These are phyloP conservation scores for Mesorhabditis spiculigera DNA, from an alignment of 2,888 invertebrate species.

Conservation along the genomic window DNA sequence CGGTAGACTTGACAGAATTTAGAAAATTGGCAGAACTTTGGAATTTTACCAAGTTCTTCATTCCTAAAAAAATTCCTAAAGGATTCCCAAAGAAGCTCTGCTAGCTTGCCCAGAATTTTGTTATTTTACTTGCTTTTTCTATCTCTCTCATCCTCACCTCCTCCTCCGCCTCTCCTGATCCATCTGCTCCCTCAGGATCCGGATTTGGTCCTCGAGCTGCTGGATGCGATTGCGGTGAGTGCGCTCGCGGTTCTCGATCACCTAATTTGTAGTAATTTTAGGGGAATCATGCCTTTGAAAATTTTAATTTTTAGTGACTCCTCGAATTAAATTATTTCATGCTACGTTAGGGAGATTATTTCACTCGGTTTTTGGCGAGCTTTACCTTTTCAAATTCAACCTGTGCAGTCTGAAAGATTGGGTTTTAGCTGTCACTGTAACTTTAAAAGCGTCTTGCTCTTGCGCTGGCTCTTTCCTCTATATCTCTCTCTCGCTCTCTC, in stretches of 20 bases:
- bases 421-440: too few relatives aligned
- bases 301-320: background rate
- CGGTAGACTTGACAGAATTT: too few relatives aligned
- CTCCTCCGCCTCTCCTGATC: slow-evolving; percentile 50
- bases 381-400: too few relatives aligned
- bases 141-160: slow-evolving; percentile 12
- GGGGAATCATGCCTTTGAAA: too few relatives aligned
- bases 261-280: slow-evolving; percentile 11
- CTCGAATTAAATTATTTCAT: background rate
- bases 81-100: background rate
- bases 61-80: too few relatives aligned
- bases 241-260: slow-evolving; percentile 55
- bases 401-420: too few relatives aligned
- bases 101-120: too few relatives aligned
- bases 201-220: slow-evolving; percentile 54
- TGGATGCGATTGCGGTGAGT: slow-evolving; percentile 51
- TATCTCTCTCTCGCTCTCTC: background rate
- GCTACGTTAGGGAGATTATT: too few relatives aligned
- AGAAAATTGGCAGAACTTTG: too few relatives aligned
- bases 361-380: background rate
- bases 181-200: slow-evolving; percentile 51
- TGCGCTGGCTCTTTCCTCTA: too few relatives aligned
- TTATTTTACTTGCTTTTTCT: too few relatives aligned
- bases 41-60: too few relatives aligned
- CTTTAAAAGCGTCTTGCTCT: background rate